Evolutionary conservation across 2,113 vertebrate species (phyloP), one percentile per base, ranked within the genome.

Genomic region (Poeciliopsis prolifica): DNA sequence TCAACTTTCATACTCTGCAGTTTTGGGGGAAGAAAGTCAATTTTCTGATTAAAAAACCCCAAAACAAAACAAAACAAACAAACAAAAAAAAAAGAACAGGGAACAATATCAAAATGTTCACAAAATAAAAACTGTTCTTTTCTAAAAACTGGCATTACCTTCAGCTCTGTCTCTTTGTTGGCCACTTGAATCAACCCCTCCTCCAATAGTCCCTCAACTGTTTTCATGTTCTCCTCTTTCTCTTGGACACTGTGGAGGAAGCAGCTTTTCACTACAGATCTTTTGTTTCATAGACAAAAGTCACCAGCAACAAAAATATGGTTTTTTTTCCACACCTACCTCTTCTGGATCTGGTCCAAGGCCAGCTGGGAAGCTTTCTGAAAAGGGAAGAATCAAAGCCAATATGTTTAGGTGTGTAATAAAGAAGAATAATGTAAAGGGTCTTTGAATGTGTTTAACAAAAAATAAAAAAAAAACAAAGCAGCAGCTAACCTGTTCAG

Each of bases 121-220:
- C 42, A 80, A 64, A 75, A 5, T 48, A 42, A 22, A 77, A 0
- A 28, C 3, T 17, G 37, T 5, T 24, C 3, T 14, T 17, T 63
- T 58, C 42, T 61, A 9, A 65, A 74, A 77, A 75, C 30, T 29
- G 19, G 33, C 66, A 26, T 58, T 9, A 98, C 98, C 95, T 96
- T 96, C 51, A 99, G 92, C 62, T 96, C 95, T n/a, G 97, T 97
- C 72, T 97, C 96, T 85, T 97, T 99, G 85, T 97, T 98, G 77
- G 97, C 97, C 93, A 99, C 94, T 89, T 99, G 94, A 81, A 99
- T 99, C 71, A 99, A 94, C 69, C 97, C 97, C 77, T 96, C 90
- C 88, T 99, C 97, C 77, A 99, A 94, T 74, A 99, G 92, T 76
- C 92, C 94, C 91, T 99, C 97, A 33, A 98, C 95, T 0, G 96